Percentiles rank a stretch among this genome's conserved stretches.
Conservation (phyloP, 64 coral and sea anemone genomes). For the Astreopora myriophthalma region DNA sequence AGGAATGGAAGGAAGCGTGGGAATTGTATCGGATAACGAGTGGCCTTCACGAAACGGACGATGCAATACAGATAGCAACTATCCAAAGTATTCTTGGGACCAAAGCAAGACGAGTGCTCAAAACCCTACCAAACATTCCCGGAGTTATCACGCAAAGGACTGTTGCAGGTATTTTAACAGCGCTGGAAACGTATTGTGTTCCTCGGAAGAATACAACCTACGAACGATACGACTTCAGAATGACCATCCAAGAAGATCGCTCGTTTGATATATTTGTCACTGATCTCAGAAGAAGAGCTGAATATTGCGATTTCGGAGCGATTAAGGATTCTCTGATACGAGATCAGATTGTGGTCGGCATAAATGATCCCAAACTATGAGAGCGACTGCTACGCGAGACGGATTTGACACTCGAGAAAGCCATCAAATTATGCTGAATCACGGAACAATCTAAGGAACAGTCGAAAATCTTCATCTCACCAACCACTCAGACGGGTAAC, state of each 20-base stretch:
- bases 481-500: neutral
- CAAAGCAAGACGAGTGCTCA: conserved; percentile 35
- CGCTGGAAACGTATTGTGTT: conserved; percentile 13
- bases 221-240: neutral
- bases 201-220: conserved; percentile 35
- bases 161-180: conserved; percentile 10
- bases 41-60: conserved; percentile 18
- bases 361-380: conserved; percentile 1
- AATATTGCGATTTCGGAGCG: conserved; percentile 8
- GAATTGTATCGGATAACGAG: conserved; percentile 28
- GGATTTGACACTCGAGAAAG: conserved; percentile 18
- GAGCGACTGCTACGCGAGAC: conserved; percentile 10
- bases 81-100: conserved; percentile 30
- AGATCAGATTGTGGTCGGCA: conserved; percentile 12
- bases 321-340: conserved; percentile 25
- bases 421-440: neutral
- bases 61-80: conserved; percentile 33
- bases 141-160: conserved; percentile 3
- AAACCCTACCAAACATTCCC: conserved; percentile 30
- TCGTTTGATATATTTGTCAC: neutral
- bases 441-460: conserved; percentile 37
- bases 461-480: neutral
- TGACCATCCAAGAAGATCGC: neutral
- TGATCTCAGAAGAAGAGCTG: neutral
- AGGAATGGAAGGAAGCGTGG: conserved; percentile 8